Percentiles rank a stretch among this genome's conserved stretches.
Evolutionary conservation across 1,140 invertebrate species (phyloP).

Genomic region (Idris sp.): DNA sequence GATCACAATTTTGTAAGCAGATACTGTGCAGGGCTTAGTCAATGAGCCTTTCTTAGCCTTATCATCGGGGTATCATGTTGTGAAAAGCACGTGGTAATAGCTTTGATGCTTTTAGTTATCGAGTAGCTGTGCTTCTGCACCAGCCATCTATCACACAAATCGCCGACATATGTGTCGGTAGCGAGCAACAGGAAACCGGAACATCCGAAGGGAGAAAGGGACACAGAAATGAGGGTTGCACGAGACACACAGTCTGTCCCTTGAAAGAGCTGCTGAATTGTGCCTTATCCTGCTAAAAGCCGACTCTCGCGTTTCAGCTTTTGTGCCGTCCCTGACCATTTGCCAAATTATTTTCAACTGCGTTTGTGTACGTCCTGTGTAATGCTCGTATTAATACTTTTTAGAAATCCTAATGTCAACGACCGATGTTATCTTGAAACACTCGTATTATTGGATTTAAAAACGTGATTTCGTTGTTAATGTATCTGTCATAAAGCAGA

Average conservation of each 20-base stretch:
- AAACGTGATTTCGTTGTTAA: too few species aligned
- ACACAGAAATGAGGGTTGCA: constrained; percentile 17
- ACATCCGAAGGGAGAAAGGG: constrained; percentile 33
- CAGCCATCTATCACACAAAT: constrained; percentile 45
- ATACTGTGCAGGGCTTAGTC: background rate
- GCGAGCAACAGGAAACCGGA: constrained; percentile 53
- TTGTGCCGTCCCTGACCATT: constrained; percentile 63
- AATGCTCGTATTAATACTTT: constrained; percentile 40
- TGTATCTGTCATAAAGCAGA: too few species aligned
- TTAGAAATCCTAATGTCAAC: constrained; percentile 6
- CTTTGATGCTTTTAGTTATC: constrained; percentile 48
- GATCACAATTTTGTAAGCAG: too few species aligned
- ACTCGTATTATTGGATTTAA: too few species aligned
- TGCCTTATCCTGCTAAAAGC: constrained; percentile 65
- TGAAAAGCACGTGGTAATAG: constrained; percentile 57
- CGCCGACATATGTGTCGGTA: constrained; percentile 38
- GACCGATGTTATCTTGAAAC: constrained; percentile 14
- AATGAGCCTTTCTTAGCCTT: constrained; percentile 14
- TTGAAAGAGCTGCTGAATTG: constrained; percentile 59
- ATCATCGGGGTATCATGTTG: constrained; percentile 22
- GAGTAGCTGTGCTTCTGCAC: constrained; percentile 30
- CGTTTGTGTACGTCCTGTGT: constrained; percentile 15
- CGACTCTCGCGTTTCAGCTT: constrained; percentile 22
- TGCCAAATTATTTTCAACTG: constrained; percentile 70
- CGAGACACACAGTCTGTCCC: constrained; percentile 36